phyloP scores from a whole-genome alignment of 2,113 vertebrate species.

The Platysteira castanea region DNA sequence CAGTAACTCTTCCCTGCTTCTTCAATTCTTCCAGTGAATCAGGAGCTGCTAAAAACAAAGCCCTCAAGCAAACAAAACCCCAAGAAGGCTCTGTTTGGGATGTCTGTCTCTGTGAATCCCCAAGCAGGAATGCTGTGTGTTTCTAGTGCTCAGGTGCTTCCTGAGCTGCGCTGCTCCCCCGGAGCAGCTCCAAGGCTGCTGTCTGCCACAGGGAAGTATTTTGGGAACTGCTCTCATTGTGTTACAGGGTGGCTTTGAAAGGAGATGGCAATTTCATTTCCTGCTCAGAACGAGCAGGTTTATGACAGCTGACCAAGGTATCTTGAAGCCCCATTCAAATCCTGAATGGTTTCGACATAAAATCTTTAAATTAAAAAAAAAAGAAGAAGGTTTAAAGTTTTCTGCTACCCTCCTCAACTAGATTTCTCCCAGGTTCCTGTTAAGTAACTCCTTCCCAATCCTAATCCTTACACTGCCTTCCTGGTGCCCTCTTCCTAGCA shows the following conservation, averaged over 20 bases:
- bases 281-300: background rate
- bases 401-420: background rate
- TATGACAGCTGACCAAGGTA: background rate
- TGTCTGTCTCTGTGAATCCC: background rate
- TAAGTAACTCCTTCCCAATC: background rate
- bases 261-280: background rate
- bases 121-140: background rate
- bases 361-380: background rate
- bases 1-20: background rate
- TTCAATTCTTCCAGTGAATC: background rate
- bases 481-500: background rate
- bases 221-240: background rate
- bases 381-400: background rate
- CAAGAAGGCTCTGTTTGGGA: fast-evolving
- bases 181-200: background rate
- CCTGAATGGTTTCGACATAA: fast-evolving
- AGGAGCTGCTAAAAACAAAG: background rate
- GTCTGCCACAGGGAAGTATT: background rate
- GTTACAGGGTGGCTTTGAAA: background rate
- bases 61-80: background rate
- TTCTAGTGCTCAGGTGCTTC: slow-evolving; percentile 2
- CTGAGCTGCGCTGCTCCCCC: background rate
- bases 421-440: background rate
- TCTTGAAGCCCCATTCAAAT: background rate
- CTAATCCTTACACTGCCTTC: background rate